Evolutionary conservation across 2,797 vertebrate genomes (phyloP).

Genomic region (Bufotes viridis): DNA sequence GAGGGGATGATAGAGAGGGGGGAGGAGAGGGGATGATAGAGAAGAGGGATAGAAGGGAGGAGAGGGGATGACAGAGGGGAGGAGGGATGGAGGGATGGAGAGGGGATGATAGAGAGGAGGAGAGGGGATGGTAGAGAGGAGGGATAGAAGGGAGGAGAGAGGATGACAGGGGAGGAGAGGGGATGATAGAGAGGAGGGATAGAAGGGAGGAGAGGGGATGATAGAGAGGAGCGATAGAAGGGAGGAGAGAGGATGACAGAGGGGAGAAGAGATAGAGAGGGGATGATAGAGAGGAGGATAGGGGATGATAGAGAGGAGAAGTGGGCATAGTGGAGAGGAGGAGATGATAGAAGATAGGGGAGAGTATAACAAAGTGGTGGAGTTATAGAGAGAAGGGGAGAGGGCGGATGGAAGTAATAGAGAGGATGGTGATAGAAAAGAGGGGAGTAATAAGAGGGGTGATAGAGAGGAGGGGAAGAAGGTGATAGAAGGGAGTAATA

Average conservation of each 20-base stretch:
- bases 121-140: not conserved
- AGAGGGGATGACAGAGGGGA: not conserved
- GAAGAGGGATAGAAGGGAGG: not conserved
- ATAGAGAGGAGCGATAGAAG: too few species aligned
- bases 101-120: not conserved
- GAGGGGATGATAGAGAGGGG: too few species aligned
- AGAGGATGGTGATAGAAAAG: not conserved
- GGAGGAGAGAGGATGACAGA: not conserved
- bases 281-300: not conserved
- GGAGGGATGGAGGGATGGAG: not conserved
- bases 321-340: not conserved
- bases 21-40: too few species aligned
- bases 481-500: not conserved
- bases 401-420: not conserved
- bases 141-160: too few species aligned
- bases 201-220: not conserved
- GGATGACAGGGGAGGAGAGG: too few species aligned
- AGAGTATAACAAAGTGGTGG: not conserved
- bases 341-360: too few species aligned
- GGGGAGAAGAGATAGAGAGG: too few species aligned
- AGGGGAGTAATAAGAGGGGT: not conserved
- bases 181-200: too few species aligned
- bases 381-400: not conserved
- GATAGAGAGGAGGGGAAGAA: not conserved
- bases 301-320: too few species aligned